Evolutionary conservation across 2,797 vertebrate genomes (phyloP), one percentile per base, ranked within the genome.

Genomic region (Pangasius djambal): DNA sequence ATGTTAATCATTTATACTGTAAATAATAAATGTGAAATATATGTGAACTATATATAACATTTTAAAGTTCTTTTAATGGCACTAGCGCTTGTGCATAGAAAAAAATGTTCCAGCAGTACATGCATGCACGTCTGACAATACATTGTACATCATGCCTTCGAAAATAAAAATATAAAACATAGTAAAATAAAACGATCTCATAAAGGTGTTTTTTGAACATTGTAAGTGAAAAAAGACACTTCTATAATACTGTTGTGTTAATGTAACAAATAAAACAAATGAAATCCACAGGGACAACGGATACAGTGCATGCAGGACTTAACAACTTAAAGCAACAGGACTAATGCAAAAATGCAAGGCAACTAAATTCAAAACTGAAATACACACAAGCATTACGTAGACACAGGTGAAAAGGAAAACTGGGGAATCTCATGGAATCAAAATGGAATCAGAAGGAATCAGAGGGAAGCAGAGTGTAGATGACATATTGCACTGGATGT

Each of bases 271-370:
- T 34, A 18, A 81, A 6, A 57, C 31, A 55, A 25, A 74, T 74
- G 34, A 44, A 44, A 70, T 34, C 6, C 22, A 48, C 40, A 48
- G 37, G 44, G 70, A 48, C 72, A 48, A 31, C 1, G 3, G 50
- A 79, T 55, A 55, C 28, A 20, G n/a, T 55, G 48, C 31, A 57
- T 28, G 6, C 44, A 77, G 48, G 28, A 52, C 31, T 59, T 57
- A 57, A 55, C 52, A 75, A 59, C 16, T 70, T 22, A 81, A 81
- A 59, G 4, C 52, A 37, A 59, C n/a, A 57, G 16, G 52, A 55
- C n/a, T 79, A 79, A 55, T 55, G n/a, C 28, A 78, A 78, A 78
- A 28, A 78, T 81, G 52, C 52, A 57, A 81, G 52, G 31, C 52
- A 34, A 79, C 72, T 25, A 48, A 75, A 75, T 18, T 22, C 28